These are phyloP conservation scores for Mactra quadrangularis DNA, from an alignment of 1,140 invertebrate genomes.

Conservation along the genomic window DNA sequence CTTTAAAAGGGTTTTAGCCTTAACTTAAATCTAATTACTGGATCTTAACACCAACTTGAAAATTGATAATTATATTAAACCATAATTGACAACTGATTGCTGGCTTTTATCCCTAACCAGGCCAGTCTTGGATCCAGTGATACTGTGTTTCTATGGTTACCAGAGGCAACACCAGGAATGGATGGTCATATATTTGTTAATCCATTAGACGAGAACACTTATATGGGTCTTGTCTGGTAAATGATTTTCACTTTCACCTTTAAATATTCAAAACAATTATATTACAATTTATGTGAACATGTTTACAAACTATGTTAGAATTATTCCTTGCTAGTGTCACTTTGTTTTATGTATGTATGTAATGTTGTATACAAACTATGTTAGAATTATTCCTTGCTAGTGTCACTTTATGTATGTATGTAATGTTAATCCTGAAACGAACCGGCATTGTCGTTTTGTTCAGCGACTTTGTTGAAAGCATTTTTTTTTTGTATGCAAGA, in stretches of 20 bases:
- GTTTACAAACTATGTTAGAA: neutral
- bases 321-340: neutral
- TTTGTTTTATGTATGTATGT: neutral
- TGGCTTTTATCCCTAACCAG: constrained; percentile 19
- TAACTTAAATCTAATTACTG: no score
- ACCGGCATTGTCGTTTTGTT: no score
- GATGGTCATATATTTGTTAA: constrained; percentile 95
- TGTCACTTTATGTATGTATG: neutral
- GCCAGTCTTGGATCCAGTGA: constrained; percentile 88
- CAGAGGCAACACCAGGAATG: constrained; percentile 86
- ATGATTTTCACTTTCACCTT: constrained; percentile 45
- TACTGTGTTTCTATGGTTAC: constrained; percentile 93
- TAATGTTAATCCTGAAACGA: no score
- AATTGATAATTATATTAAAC: no score
- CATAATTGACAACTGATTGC: no score
- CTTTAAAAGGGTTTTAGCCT: no score
- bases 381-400: neutral
- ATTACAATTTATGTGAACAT: no score
- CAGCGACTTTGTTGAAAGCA: no score
- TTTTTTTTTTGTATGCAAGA: no score
- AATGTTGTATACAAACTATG: neutral
- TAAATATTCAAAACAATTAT: neutral
- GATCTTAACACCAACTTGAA: no score
- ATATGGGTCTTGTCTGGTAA: constrained; percentile 95
- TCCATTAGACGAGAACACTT: constrained; percentile 90